Conservation (phyloP, 1,140 invertebrate genomes). For the Sycophaga agraensis region DNA sequence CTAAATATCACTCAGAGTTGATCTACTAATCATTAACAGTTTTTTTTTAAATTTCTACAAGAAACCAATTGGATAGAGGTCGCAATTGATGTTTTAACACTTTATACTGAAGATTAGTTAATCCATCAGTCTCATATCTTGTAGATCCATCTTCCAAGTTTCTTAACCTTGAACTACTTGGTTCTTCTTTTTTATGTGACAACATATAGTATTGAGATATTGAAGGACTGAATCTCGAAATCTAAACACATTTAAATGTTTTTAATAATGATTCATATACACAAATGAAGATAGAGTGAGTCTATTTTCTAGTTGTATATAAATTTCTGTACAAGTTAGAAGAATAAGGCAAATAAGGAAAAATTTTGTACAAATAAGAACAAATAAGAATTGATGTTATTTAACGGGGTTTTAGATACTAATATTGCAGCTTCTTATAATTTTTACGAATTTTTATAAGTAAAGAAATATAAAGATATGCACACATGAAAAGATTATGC, state of each 20-base stretch:
- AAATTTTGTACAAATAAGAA: too few species aligned
- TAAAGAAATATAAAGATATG: too few species aligned
- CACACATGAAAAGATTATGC: too few species aligned
- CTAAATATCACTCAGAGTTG: neutral
- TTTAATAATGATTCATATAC: neutral
- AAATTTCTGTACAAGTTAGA: too few species aligned
- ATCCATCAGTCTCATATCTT: conserved; percentile 65
- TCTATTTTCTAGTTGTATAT: neutral
- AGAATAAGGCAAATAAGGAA: too few species aligned
- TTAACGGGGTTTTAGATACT: too few species aligned
- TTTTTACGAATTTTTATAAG: too few species aligned
- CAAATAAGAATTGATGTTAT: too few species aligned
- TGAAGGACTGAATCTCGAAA: conserved; percentile 71
- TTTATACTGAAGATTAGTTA: conserved; percentile 62
- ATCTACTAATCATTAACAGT: neutral
- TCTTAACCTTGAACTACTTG: conserved; percentile 62
- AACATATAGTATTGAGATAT: conserved; percentile 79
- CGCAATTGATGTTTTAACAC: conserved; percentile 50
- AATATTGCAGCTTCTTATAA: too few species aligned
- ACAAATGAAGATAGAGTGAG: neutral
- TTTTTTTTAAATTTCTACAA: conserved; percentile 49
- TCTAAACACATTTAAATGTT: conserved; percentile 40
- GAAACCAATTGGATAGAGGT: conserved; percentile 53
- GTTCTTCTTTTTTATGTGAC: conserved; percentile 66
- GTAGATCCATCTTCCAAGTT: conserved; percentile 62